phyloP scores from a whole-genome alignment of 2,888 invertebrate species.

The Athrips mouffetella region DNA sequence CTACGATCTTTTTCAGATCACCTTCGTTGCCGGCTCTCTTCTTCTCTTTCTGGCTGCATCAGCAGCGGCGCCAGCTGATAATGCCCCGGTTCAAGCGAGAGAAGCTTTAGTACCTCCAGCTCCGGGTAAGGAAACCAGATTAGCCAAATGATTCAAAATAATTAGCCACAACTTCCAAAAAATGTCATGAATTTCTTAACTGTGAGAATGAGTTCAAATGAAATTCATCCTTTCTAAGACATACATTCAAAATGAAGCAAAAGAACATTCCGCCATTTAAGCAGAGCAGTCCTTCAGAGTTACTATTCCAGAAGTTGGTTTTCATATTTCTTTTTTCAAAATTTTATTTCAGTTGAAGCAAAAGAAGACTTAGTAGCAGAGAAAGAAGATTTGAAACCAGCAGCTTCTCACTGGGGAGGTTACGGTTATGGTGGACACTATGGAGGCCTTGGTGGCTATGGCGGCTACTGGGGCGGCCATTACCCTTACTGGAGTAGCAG shows the following conservation, averaged over 20 bases:
- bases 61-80: constrained; percentile 51
- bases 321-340: too few relatives aligned
- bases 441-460: constrained; percentile 27
- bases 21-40: constrained; percentile 40
- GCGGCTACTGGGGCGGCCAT: constrained; percentile 38
- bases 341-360: constrained; percentile 2
- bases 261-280: too few relatives aligned
- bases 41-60: constrained; percentile 44
- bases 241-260: too few relatives aligned
- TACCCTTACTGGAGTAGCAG: constrained; percentile 30
- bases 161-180: too few relatives aligned
- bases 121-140: background rate
- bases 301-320: too few relatives aligned
- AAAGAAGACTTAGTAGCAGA: constrained; percentile 46
- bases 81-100: constrained; percentile 30
- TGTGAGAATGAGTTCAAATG: too few relatives aligned
- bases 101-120: constrained; percentile 25
- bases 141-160: too few relatives aligned
- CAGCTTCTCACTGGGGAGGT: constrained; percentile 60
- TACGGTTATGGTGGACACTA: constrained; percentile 31
- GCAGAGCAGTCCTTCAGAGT: too few relatives aligned
- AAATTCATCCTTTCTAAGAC: too few relatives aligned
- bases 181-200: too few relatives aligned
- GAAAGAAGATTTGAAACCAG: constrained; percentile 62
- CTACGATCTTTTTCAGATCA: constrained; percentile 40